These are phyloP conservation scores for Drosophila triauraria DNA, from an alignment of 1,140 invertebrate genomes.

Conservation along the genomic window DNA sequence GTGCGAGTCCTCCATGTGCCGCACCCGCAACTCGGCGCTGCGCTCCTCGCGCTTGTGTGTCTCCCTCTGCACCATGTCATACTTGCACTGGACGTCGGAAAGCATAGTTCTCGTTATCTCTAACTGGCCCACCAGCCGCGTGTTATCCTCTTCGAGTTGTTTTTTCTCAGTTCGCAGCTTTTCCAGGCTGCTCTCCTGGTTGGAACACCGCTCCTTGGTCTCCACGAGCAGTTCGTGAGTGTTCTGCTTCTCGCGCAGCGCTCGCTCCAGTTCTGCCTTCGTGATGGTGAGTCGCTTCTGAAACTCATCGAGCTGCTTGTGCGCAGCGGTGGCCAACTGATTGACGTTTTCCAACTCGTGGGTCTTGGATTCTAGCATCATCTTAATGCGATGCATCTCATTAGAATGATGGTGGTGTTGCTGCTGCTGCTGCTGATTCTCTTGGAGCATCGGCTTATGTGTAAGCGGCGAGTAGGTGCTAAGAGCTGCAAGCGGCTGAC, in stretches of 20 bases:
- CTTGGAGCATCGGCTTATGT: constrained; percentile 10
- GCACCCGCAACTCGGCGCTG: constrained; percentile 60
- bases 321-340: constrained; percentile 49
- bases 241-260: constrained; percentile 85
- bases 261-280: constrained; percentile 86
- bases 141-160: constrained; percentile 67
- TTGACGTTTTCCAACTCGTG: constrained; percentile 63
- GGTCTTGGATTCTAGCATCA: constrained; percentile 66
- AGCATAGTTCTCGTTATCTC: constrained; percentile 69
- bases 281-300: constrained; percentile 85
- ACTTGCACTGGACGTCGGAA: constrained; percentile 73
- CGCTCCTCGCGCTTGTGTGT: constrained; percentile 63
- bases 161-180: constrained; percentile 77
- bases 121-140: constrained; percentile 59
- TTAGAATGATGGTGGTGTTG: constrained; percentile 14
- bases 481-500: constrained; percentile 22
- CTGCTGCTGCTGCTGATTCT: constrained; percentile 8
- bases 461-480: constrained; percentile 8
- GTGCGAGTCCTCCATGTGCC: constrained; percentile 72
- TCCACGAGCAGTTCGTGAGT: constrained; percentile 86
- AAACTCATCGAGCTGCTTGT: constrained; percentile 79
- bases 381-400: constrained; percentile 67
- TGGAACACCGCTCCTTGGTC: constrained; percentile 74
- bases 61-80: constrained; percentile 74
- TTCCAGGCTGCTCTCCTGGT: constrained; percentile 68